Evolutionary conservation across 2,113 vertebrate genomes (phyloP).

Genomic region (Mola mola): DNA sequence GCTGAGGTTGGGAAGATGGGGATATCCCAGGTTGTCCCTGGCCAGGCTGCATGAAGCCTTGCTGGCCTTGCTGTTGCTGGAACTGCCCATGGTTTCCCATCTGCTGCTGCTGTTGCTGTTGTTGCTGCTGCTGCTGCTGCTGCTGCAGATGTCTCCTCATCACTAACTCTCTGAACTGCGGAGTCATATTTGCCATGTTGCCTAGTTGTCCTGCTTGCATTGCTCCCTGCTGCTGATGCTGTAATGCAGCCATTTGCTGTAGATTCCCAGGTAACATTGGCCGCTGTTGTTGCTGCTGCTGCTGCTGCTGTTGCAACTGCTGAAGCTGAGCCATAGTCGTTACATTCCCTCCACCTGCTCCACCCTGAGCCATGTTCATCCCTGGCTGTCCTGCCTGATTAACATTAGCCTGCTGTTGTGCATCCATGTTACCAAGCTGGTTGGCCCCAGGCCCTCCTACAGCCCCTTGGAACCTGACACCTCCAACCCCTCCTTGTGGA

Average conservation of each 20-base stretch:
- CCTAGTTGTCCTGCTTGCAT: conserved; percentile 85
- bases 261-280: conserved; percentile 77
- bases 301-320: conserved; percentile 81
- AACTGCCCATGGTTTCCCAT: conserved; percentile 93
- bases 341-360: conserved; percentile 67
- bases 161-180: conserved; percentile 90
- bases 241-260: conserved; percentile 78
- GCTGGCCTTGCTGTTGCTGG: conserved; percentile 90
- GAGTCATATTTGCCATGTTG: conserved; percentile 77
- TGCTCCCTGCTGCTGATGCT: conserved; percentile 84
- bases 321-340: conserved; percentile 88
- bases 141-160: conserved; percentile 87
- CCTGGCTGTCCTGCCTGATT: conserved; percentile 82
- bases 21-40: conserved; percentile 86
- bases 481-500: conserved; percentile 70
- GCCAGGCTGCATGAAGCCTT: conserved; percentile 79
- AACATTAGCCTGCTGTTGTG: conserved; percentile 75
- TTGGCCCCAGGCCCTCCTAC: conserved; percentile 72
- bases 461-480: conserved; percentile 85
- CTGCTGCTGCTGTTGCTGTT: conserved; percentile 85
- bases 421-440: conserved; percentile 72
- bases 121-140: conserved; percentile 76
- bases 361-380: conserved; percentile 84
- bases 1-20: conserved; percentile 79
- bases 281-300: conserved; percentile 81